Conservation (phyloP, 2,113 vertebrate species). For the Pica pica region DNA sequence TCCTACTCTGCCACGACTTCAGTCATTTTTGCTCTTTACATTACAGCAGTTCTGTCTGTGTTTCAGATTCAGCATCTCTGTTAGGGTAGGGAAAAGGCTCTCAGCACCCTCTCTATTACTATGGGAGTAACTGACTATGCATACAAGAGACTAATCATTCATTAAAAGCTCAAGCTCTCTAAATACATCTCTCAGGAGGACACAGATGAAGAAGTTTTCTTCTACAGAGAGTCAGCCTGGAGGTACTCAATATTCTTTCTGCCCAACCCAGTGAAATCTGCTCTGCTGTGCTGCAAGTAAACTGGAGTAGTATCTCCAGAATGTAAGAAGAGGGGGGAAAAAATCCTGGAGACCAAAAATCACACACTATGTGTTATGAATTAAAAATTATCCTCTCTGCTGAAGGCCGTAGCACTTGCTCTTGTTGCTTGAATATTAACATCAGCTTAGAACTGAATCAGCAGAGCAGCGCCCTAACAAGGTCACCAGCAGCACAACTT, state of each 20-base stretch:
- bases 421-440: slow-evolving; percentile 27
- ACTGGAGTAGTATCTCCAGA: neutral
- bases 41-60: neutral
- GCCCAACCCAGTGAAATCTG: neutral
- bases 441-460: slow-evolving; percentile 29
- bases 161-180: neutral
- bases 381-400: slow-evolving; percentile 10
- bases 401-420: neutral
- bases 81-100: neutral
- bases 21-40: neutral
- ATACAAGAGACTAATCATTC: neutral
- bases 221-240: neutral
- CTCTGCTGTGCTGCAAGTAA: neutral
- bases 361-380: neutral
- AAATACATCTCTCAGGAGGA: neutral
- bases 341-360: neutral
- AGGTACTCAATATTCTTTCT: neutral
- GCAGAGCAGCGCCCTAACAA: slow-evolving; percentile 3
- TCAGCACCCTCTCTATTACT: neutral
- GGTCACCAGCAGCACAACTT: slow-evolving; percentile 15
- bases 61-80: neutral
- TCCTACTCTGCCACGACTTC: neutral
- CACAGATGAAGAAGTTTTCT: neutral
- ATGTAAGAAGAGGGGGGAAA: fast-evolving
- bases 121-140: neutral